phyloP scores from a whole-genome alignment of 1,140 invertebrate genomes.

The Chrysoperla carnea region DNA sequence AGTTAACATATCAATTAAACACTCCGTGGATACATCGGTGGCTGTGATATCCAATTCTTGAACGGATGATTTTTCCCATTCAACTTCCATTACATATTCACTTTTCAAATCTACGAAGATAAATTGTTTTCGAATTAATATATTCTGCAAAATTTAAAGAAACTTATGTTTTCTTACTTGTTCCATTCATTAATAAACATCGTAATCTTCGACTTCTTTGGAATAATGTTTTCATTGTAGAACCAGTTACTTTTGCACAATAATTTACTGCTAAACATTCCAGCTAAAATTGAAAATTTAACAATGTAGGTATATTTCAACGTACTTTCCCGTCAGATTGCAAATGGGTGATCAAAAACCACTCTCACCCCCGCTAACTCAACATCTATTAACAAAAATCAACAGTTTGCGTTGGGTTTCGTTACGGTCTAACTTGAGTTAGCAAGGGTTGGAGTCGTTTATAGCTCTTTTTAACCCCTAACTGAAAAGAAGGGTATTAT shows the following conservation, averaged over 20 bases:
- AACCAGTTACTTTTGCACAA: slow-evolving; percentile 91
- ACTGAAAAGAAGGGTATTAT: too few relatives aligned
- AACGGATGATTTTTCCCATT: slow-evolving; percentile 92
- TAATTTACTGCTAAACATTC: slow-evolving; percentile 95
- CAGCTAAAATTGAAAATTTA: slow-evolving; percentile 41
- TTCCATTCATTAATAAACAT: slow-evolving; percentile 90
- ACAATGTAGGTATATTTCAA: neutral
- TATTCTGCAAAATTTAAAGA: too few relatives aligned
- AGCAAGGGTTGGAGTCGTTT: too few relatives aligned
- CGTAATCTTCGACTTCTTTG: slow-evolving; percentile 83
- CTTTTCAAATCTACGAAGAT: slow-evolving; percentile 58
- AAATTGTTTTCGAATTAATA: neutral
- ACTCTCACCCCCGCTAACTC: neutral
- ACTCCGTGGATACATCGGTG: slow-evolving; percentile 87
- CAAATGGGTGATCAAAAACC: neutral
- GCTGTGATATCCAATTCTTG: slow-evolving; percentile 94
- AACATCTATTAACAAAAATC: too few relatives aligned
- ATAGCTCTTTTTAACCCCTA: too few relatives aligned
- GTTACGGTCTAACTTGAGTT: too few relatives aligned
- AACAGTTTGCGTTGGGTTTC: too few relatives aligned
- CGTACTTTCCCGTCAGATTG: neutral
- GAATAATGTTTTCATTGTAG: slow-evolving; percentile 88
- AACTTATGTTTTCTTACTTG: slow-evolving; percentile 43
- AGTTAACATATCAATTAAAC: slow-evolving; percentile 80
- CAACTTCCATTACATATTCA: slow-evolving; percentile 82